Base-by-base conservation (phyloP, 2,113 vertebrate species). In the Gadus chalcogrammus region DNA sequence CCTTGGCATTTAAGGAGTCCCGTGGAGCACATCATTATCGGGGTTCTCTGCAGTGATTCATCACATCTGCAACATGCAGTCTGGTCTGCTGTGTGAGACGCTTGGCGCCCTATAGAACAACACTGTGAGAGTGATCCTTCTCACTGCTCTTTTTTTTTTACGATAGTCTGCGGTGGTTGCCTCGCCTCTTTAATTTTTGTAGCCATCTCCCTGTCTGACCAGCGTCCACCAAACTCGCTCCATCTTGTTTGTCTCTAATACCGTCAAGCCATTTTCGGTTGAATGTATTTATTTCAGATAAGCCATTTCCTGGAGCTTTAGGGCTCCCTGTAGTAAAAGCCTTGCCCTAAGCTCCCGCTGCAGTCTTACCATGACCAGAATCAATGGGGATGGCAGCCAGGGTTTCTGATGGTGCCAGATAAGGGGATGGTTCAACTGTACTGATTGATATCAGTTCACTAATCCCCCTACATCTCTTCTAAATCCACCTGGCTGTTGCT, bases 401-500 rank as follows among this genome's bases (percentile, higher is more conserved):
- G 20, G 76, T 70, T 74, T 86, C 80, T 79, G 84, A 89, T 83
- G 74, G 77, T 80, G 84, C 77, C 78, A 79, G 86, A 88, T 88
- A 81, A 88, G 75, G 70, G 79, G 75, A 75, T 77, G 72, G 78
- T 89, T 91, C 82, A 88, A 75, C 86, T 76, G 82, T 78, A 80
- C 81, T 81, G 87, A 90, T 84, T 89, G 85, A 89, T 90, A 89
- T 88, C 83, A 75, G 78, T 69, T 85, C 83, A 79, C 76, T 90
- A 91, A 91, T 91, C 88, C 86, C 71, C 64, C 79, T 65, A 76
- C 76, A 85, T 88, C 87, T 83, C 72, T 68, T 67, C 80, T 79
- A 91, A 90, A 90, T 87, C 88, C 86, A 88, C 82, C 87, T 80
- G 73, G 70, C 84, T 85, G 83, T 67, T 70, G 71, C 79, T 77